Base-by-base conservation (phyloP, 2,113 vertebrate species). In the Lophotis ruficrista region DNA sequence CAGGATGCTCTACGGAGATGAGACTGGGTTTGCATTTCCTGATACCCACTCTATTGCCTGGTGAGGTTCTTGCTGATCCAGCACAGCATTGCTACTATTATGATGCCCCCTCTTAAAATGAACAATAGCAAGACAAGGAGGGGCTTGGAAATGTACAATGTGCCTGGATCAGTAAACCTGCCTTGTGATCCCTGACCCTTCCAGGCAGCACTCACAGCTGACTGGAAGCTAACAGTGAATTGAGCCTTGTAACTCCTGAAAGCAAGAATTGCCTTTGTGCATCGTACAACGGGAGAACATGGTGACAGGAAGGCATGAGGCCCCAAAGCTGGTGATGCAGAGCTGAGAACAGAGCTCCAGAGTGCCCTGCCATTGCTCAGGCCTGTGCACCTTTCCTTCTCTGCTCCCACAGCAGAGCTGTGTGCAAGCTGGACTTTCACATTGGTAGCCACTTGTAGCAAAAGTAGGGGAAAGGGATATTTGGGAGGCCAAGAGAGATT, bases 221-320 rank as follows among this genome's bases (percentile, higher is more conserved):
- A 51, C 53, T 65, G n/a, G 33, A 61, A 81, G 51, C n/a, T 37
- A 54, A 16, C 53, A 33, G 24, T 30, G 61, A 68, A 68, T 19
- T 24, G 23, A 93, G 35, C 33, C 38, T 68, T 66, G 2, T 50
- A 48, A 61, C 25, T 70, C 45, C 58, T 70, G 64, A 66, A 54
- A 51, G 23, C 23, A 58, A 48, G 28, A 65, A 62, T 31, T 88
- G 57, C 43, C 35, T 68, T 54, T 64, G 65, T 19, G 20, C 45
- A 35, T 65, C 0, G 0, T 65, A 21, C 45, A 54, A 1, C 2
- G 5, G 73, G 30, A 66, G 21, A 38, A 58, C 4, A 0, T 7
- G 54, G 37, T 3, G 15, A 50, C 25, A 58, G 71, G 45, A 47
- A 90, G 41, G 62, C 41, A 58, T 73, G 37, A 83, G 54, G 37